Base-by-base conservation (phyloP, 2,888 invertebrate genomes). In the Panzeria rudis region DNA sequence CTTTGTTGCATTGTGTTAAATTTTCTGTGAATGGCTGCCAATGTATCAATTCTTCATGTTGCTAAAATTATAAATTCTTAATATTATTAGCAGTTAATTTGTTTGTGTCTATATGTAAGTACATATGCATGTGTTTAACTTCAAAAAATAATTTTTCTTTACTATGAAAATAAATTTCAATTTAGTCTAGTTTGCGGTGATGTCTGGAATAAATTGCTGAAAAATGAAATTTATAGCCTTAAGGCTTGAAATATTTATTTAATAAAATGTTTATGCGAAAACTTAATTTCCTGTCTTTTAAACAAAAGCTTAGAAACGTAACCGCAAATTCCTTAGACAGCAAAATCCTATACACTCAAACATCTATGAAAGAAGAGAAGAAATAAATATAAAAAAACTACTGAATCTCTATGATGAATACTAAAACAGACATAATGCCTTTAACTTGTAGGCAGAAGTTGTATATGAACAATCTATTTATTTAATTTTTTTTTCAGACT, bases 371-470 rank as follows among this genome's bases (percentile, higher is more conserved):
- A 25, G 25, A 8, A 41, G 4, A 38, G 17, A 50, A 64, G 5
- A 29, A 4, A 29, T 4, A 72, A 59, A 41, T 59, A 35, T 25
- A 72, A 44, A 32, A 47, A 47, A 61, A 54, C 69, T 75, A 61
- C 52, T 59, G 32, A 59, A 50, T 80, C 44, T 47, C 38, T n/a
- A 13, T 44, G 11, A n/a, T 23, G 29, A 32, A 23, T 32, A 50
- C 1, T 15, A 38, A 23, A 11, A 6, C 20, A 79, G 32, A 71
- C 62, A 77, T 44, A 56, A 61, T 32, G 75, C 71, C 75, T 41
- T 80, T 79, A 71, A 64, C 69, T 75, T 73, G 56, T 64, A 69
- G 56, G 44, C 76, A 41, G 66, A 77, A 52, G 77, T 73, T 72
- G 61, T 44, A 68, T 41, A 80, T 84, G 54, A 61, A 54, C 23